A percentile compares a stretch with the other conserved stretches of the same genome.
Evolutionary conservation across 1,140 invertebrate genomes (phyloP).

Genomic region (Centruroides sculpturatus): DNA sequence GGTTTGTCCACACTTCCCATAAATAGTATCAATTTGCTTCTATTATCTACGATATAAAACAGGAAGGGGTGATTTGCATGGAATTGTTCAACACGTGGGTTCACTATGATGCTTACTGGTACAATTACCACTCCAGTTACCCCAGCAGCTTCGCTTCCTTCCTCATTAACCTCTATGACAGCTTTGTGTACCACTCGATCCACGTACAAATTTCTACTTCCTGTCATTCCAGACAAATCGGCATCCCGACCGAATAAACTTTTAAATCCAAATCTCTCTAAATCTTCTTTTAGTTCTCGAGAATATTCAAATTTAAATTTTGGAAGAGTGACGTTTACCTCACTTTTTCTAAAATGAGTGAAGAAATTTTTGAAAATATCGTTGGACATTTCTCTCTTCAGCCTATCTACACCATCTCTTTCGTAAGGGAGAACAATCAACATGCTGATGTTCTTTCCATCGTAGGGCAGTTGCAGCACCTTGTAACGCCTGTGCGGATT

Average conservation of each 20-base stretch:
- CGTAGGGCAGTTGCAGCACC: no score
- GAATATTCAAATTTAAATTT: not conserved
- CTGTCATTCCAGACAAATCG: not conserved
- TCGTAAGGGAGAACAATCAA: no score
- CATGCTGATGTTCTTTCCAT: no score
- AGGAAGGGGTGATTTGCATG: not conserved
- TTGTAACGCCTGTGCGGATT: no score
- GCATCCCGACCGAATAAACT: not conserved
- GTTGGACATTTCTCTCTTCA: no score
- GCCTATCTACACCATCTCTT: no score
- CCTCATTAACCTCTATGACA: constrained; percentile 63
- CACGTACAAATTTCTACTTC: constrained; percentile 33
- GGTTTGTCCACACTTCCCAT: not conserved
- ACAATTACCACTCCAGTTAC: constrained; percentile 34
- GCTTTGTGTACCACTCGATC: constrained; percentile 43
- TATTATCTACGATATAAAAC: not conserved
- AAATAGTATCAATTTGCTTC: not conserved
- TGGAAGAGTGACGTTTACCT: not conserved
- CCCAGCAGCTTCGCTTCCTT: constrained; percentile 56
- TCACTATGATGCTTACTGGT: not conserved
- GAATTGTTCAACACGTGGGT: not conserved
- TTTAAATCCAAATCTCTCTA: not conserved
- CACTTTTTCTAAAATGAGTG: not conserved
- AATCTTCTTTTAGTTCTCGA: not conserved
- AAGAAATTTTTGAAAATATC: no score